phyloP scores from a whole-genome alignment of 2,113 vertebrate species.

The Bos taurus region DNA sequence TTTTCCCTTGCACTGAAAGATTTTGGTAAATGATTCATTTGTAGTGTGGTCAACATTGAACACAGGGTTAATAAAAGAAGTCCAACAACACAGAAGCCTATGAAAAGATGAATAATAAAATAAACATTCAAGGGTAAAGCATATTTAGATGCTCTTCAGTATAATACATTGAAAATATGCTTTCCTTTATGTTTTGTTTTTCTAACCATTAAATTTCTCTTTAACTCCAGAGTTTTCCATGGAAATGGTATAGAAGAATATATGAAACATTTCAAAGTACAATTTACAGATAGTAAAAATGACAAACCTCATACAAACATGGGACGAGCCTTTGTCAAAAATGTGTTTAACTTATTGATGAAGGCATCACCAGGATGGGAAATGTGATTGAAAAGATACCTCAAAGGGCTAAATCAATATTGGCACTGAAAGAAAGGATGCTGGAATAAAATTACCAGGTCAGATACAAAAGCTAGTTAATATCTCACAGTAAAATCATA shows the following conservation, averaged over 20 bases:
- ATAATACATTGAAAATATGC: not conserved
- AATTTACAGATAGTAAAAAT: not conserved
- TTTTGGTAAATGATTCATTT: not conserved
- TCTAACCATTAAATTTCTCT: not conserved
- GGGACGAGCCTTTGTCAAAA: not conserved
- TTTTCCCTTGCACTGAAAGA: not conserved
- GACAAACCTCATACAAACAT: not conserved
- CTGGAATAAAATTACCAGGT: not conserved
- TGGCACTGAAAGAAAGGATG: not conserved
- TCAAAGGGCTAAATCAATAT: not conserved
- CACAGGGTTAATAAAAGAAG: not conserved
- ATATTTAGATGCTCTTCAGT: not conserved
- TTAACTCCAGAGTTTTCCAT: not conserved
- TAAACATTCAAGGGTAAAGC: not conserved
- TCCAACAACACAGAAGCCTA: not conserved
- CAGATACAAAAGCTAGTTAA: not conserved
- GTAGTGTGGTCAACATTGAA: not conserved
- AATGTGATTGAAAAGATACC: not conserved
- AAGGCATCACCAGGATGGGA: not conserved
- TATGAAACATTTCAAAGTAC: not conserved
- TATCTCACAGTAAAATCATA: not conserved
- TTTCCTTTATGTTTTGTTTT: not conserved
- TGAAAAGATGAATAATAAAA: not conserved
- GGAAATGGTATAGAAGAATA: not conserved
- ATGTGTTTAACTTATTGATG: not conserved